Evolutionary conservation across 2,113 vertebrate species (phyloP).

Genomic region (Sander vitreus): DNA sequence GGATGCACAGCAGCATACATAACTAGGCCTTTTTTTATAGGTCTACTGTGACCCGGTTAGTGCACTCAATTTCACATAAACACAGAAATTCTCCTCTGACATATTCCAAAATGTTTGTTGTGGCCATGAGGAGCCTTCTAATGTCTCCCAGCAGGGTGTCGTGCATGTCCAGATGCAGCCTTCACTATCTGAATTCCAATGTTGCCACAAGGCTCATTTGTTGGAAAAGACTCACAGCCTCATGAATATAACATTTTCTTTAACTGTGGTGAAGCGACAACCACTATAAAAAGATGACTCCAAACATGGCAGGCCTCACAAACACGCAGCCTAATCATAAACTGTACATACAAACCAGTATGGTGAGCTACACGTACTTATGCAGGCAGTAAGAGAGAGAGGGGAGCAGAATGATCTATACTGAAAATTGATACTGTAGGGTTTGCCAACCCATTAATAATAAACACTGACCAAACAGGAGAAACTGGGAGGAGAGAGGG

Average conservation of each 20-base stretch:
- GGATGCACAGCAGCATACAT: conserved; percentile 57
- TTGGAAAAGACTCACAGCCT: conserved; percentile 48
- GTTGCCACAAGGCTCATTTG: conserved; percentile 63
- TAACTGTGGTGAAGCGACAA: conserved; percentile 62
- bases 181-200: conserved; percentile 61
- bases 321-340: conserved; percentile 46
- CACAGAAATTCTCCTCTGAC: conserved; percentile 63
- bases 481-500: conserved; percentile 26
- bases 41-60: conserved; percentile 58
- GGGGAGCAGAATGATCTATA: neutral
- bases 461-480: conserved; percentile 59
- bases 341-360: conserved; percentile 39
- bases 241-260: conserved; percentile 79
- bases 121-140: conserved; percentile 56
- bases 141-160: conserved; percentile 67
- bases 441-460: conserved; percentile 54
- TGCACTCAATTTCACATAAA: conserved; percentile 73
- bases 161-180: conserved; percentile 54
- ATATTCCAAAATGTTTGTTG: conserved; percentile 68
- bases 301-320: conserved; percentile 46
- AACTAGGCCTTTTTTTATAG: conserved; percentile 43
- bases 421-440: conserved; percentile 26
- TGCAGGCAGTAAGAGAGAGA: conserved; percentile 10
- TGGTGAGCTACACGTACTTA: neutral
- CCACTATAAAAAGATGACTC: conserved; percentile 52